Evolutionary conservation across 1,140 invertebrate genomes (phyloP), one percentile per base, ranked within the genome.

Genomic region (Teleopsis dalmanni): DNA sequence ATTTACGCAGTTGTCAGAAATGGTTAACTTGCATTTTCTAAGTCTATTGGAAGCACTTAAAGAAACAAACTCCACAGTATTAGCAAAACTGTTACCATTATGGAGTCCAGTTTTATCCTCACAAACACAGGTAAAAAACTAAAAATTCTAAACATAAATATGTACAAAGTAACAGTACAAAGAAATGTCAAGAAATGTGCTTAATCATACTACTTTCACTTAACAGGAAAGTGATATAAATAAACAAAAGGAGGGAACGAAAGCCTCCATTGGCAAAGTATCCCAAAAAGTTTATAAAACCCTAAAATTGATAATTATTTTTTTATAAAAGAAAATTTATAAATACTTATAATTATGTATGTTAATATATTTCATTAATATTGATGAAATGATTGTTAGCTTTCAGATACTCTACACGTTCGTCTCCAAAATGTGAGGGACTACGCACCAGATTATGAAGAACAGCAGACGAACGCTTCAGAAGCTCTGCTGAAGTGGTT

Each of bases 21-120:
- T 95, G 78, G 93, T 99, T 4, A 98, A 95, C 71, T 75, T 98
- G 1, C 95, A 99, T 69, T 98, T 99, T 70, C 72, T 99, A 40
- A 94, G 87, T 64, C 77, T 98, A 36, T 80, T 99, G 69, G 96
- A 99, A 75, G 91, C 93, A 0, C 74, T 99, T 6, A 78, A 97
- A 56, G 95, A 98, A 71, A 95, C 92, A 58, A 91, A 95, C 70
- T 95, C 92, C 2, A 90, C 91, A 18, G 81, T 97, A 16, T 76
- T 99, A 5, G 84, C 82, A 55, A 88, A 91, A 73, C 72, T 95
- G 52, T 71, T 93, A 56, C 88, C 88, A 10, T 72, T 91, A 18
- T 92, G 88, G 89, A 91, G 85, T 50, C 91, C 94, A 1, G 89
- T 98, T 25, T 75, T 98, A 3, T 88, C 87, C 65, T 90, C 91